These are phyloP conservation scores for Perodicticus potto DNA, from an alignment of 2,797 vertebrate species.

Conservation along the genomic window DNA sequence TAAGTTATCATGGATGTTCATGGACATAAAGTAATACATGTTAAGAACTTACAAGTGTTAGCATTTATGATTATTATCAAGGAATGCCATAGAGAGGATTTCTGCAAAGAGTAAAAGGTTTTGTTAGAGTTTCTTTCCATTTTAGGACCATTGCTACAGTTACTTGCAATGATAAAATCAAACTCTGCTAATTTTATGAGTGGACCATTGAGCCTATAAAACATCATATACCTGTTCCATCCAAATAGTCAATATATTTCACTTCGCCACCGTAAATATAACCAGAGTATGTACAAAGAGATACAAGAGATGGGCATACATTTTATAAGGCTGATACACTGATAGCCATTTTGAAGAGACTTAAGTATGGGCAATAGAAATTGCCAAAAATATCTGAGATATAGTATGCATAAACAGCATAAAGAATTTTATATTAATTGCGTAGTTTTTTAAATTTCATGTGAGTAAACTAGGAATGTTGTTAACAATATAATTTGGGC, in stretches of 20 bases:
- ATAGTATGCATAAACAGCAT: constrained; percentile 54
- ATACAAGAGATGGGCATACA: background rate
- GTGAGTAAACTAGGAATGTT: constrained; percentile 76
- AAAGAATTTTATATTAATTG: constrained; percentile 75
- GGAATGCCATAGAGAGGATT: background rate
- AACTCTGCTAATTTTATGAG: constrained; percentile 43
- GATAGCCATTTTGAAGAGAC: constrained; percentile 28
- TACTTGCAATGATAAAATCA: background rate
- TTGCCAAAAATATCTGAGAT: constrained; percentile 29
- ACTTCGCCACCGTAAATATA: background rate
- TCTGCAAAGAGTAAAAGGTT: background rate
- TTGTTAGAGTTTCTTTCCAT: background rate
- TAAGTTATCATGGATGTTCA: background rate
- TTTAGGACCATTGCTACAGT: background rate
- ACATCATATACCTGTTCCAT: background rate
- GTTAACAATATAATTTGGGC: constrained; percentile 78
- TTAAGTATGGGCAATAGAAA: constrained; percentile 45
- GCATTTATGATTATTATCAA: background rate
- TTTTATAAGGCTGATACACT: constrained; percentile 1
- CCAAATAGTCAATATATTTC: constrained; percentile 1
- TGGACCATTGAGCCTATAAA: constrained; percentile 4
- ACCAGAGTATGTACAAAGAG: constrained; percentile 18
- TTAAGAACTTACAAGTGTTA: constrained; percentile 31
- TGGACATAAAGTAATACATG: background rate
- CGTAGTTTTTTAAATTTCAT: constrained; percentile 66